Evolutionary conservation across 2,888 invertebrate species (phyloP).

Genomic region (Diadromus collaris): DNA sequence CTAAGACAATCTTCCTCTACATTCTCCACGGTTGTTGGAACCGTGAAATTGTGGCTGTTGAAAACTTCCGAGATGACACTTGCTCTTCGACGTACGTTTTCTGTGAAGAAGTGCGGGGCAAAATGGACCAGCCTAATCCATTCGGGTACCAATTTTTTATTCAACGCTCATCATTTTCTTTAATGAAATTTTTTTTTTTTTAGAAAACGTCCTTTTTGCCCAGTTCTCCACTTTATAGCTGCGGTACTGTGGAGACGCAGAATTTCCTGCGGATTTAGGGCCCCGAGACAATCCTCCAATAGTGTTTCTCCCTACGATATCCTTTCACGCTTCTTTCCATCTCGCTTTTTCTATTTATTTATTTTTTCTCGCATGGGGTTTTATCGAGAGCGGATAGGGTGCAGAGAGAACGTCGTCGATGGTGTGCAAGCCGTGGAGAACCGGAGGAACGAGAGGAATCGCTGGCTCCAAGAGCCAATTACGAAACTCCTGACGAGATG

Average conservation of each 20-base stretch:
- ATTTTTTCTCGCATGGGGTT: not conserved
- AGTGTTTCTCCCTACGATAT: not conserved
- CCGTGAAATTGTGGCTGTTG: not conserved
- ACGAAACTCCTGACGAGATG: constrained; percentile 65
- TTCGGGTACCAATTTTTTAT: no score
- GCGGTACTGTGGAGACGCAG: not conserved
- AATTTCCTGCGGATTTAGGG: not conserved
- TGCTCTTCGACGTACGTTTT: not conserved
- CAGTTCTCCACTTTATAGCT: not conserved
- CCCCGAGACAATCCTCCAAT: not conserved
- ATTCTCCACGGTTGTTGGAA: not conserved
- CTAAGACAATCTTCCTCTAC: no score
- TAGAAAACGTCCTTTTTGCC: not conserved
- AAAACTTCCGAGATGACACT: not conserved
- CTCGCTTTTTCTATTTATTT: not conserved
- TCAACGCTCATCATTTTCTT: no score
- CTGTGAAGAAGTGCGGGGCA: not conserved
- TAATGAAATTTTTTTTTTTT: no score
- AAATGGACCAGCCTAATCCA: not conserved
- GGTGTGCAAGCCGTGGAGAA: constrained; percentile 28
- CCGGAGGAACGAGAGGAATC: constrained; percentile 47
- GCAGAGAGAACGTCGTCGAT: constrained; percentile 33
- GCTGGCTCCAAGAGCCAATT: constrained; percentile 70
- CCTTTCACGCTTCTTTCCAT: not conserved
- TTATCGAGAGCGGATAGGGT: not conserved